Evolutionary conservation across 92 coral and sea anemone species (phyloP).

Genomic region (Zoanthus gigantus): DNA sequence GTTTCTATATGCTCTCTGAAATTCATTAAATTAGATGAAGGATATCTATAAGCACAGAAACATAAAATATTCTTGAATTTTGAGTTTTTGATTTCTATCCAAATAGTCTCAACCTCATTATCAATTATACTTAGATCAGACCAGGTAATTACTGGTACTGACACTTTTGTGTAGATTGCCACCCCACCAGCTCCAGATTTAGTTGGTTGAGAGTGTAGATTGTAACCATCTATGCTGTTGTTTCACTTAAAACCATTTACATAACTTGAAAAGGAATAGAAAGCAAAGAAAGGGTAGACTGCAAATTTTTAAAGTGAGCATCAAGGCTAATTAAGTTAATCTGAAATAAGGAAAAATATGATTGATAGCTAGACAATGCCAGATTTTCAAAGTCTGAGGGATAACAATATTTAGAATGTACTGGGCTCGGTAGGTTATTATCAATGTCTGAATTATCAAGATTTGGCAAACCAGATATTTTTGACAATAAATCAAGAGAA

Average conservation of each 20-base stretch:
- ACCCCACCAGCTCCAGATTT: constrained; percentile 58
- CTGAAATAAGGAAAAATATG: neutral
- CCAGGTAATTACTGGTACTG: constrained; percentile 7
- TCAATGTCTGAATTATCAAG: neutral
- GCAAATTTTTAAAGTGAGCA: neutral
- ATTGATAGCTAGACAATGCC: neutral
- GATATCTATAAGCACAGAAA: constrained; percentile 1
- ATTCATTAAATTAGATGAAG: neutral
- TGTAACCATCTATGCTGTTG: neutral
- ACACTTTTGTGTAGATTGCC: constrained; percentile 33
- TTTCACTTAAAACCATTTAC: neutral
- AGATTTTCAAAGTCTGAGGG: neutral
- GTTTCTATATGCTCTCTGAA: constrained; percentile 28
- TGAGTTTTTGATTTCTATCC: constrained; percentile 41
- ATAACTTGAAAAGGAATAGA: neutral
- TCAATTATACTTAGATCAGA: constrained; percentile 32
- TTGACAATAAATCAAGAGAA: neutral
- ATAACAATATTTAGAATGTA: neutral
- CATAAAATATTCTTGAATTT: neutral
- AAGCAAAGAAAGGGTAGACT: neutral
- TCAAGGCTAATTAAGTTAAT: neutral
- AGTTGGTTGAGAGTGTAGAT: neutral
- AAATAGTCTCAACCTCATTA: constrained; percentile 26
- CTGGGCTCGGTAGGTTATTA: neutral
- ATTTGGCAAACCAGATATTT: neutral